A percentile compares a stretch with the other conserved stretches of the same genome.
Evolutionary conservation across 2,888 invertebrate genomes (phyloP).

Genomic region (Leptodirus hochenwartii): DNA sequence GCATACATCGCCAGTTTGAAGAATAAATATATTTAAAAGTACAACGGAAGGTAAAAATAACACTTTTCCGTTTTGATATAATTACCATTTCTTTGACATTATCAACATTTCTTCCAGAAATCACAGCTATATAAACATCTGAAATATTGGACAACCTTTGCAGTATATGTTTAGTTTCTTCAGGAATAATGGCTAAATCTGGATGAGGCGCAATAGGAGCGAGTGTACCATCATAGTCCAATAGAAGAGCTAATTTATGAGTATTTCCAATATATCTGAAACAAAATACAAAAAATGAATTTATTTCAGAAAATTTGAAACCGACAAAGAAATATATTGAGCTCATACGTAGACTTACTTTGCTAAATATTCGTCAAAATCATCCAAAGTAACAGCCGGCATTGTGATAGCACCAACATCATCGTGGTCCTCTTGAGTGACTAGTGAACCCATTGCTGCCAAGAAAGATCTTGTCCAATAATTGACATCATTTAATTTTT

Average conservation of each 20-base stretch:
- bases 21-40: too few relatives aligned
- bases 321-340: not conserved
- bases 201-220: slow-evolving; percentile 83
- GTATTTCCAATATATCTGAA: slow-evolving; percentile 68
- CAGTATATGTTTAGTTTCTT: slow-evolving; percentile 68
- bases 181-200: slow-evolving; percentile 67
- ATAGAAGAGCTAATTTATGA: slow-evolving; percentile 62
- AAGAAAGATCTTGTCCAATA: slow-evolving; percentile 80
- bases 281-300: slow-evolving; percentile 12
- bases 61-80: not conserved
- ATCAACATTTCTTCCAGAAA: slow-evolving; percentile 72
- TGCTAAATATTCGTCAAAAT: slow-evolving; percentile 75
- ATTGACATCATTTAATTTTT: slow-evolving; percentile 68
- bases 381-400: slow-evolving; percentile 80
- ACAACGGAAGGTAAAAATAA: too few relatives aligned
- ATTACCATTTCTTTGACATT: slow-evolving; percentile 75
- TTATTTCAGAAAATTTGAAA: slow-evolving; percentile 4
- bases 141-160: slow-evolving; percentile 68
- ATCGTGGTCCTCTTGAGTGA: slow-evolving; percentile 53
- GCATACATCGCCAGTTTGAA: too few relatives aligned
- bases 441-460: slow-evolving; percentile 67
- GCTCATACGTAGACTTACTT: slow-evolving; percentile 41
- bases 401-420: slow-evolving; percentile 69
- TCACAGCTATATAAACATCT: slow-evolving; percentile 73
- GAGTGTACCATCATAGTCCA: slow-evolving; percentile 79